Evolutionary conservation across 2,113 vertebrate genomes (phyloP).

Genomic region (Entomyzon cyanotis): DNA sequence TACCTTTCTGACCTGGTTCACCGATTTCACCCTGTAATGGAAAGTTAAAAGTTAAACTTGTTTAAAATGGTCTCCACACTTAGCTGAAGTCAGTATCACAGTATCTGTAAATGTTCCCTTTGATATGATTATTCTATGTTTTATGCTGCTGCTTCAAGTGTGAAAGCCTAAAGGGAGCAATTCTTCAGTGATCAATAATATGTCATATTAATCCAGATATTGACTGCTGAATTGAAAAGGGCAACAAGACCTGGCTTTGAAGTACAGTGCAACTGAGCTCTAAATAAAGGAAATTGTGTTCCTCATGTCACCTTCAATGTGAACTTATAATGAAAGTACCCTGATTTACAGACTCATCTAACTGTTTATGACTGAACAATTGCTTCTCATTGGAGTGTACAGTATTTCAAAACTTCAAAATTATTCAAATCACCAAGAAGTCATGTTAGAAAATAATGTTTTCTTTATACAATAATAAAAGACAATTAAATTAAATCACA

Average conservation of each 20-base stretch:
- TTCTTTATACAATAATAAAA: not conserved
- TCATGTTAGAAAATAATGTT: not conserved
- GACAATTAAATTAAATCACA: not conserved
- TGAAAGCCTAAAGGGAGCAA: constrained; percentile 57
- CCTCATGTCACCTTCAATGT: not conserved
- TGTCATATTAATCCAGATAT: constrained; percentile 63
- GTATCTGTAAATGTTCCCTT: constrained; percentile 58
- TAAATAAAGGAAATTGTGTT: constrained; percentile 44
- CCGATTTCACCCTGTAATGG: constrained; percentile 91
- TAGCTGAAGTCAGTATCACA: not conserved
- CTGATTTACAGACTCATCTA: not conserved
- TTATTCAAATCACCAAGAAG: not conserved
- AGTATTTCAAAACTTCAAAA: constrained; percentile 4
- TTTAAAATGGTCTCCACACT: not conserved
- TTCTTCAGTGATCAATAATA: constrained; percentile 66
- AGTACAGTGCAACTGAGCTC: constrained; percentile 6
- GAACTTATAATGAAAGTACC: not conserved
- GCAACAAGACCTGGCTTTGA: constrained; percentile 48
- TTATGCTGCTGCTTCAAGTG: constrained; percentile 46
- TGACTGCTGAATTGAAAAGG: constrained; percentile 41
- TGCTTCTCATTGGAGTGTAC: not conserved
- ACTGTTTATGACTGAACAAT: not conserved
- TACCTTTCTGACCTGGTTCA: constrained; percentile 95
- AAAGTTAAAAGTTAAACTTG: constrained; percentile 50
- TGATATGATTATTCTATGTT: not conserved